Base-by-base conservation (phyloP, 2,797 vertebrate species). In the Sylvilagus floridanus region DNA sequence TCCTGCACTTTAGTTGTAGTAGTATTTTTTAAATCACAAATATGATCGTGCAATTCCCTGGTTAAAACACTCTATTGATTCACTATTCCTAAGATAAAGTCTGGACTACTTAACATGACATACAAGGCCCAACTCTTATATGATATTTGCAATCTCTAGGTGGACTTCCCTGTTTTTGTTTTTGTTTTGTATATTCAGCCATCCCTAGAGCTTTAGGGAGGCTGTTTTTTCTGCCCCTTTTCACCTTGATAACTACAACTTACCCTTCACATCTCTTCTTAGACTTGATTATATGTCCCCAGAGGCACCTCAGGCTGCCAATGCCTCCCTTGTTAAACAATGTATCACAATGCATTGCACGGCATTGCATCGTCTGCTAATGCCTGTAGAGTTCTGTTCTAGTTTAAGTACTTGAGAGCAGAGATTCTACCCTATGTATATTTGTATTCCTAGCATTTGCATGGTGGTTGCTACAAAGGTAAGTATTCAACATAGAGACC, bases 11-110 rank as follows among this genome's bases (percentile, higher is more conserved):
- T 2, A 21, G 10, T n/a, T 79, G 30, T 32, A 85, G 42, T 87
- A 42, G 14, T 88, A 88, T 91, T 94, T 57, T 90, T 68, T 91
- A 87, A 92, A 94, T 13, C 78, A 93, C n/a, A 69, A 60, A 66
- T 68, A 12, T 62, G 37, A 77, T 72, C 47, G 17, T 22, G 52
- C 50, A 30, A 68, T 10, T 82, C 28, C 26, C 63, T 32, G 16
- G 77, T 69, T 19, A 62, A 93, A 79, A 78, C 62, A 19, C 5
- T 84, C 9, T 3, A 28, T 2, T 32, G 9, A 68, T 22, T 95
- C 62, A 76, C 76, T 78, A 57, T 52, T 91, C 62, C 54, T 28
- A 35, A 26, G 54, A 89, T 54, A 89, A 75, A 94, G 37, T 54
- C 54, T 21, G 13, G 63, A 84, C 12, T 77, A 50, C 16, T 82